Evolutionary conservation across 2,888 invertebrate species (phyloP).

Genomic region (Loripinus fragilis): DNA sequence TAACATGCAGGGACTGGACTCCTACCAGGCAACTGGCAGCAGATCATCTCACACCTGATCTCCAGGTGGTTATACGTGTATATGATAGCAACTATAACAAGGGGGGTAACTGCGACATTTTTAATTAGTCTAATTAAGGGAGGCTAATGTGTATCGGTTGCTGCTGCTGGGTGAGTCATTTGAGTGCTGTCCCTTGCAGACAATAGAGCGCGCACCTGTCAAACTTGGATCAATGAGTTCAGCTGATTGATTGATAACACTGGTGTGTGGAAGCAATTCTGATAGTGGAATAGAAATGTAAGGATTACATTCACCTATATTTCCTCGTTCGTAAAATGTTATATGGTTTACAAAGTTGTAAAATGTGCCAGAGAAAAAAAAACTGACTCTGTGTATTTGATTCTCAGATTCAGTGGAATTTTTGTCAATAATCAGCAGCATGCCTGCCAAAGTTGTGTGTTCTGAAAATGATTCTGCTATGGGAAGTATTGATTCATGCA

Average conservation of each 20-base stretch:
- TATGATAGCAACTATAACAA: too few relatives aligned
- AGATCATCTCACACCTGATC: too few relatives aligned
- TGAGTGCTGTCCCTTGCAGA: constrained; percentile 48
- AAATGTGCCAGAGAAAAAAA: too few relatives aligned
- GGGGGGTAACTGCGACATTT: not conserved
- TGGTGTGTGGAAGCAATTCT: not conserved
- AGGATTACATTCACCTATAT: not conserved
- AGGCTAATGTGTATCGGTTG: not conserved
- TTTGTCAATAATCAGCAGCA: constrained; percentile 3
- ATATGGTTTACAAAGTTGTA: too few relatives aligned
- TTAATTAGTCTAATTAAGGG: not conserved
- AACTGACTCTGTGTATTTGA: too few relatives aligned
- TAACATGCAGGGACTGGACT: too few relatives aligned
- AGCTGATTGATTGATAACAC: constrained; percentile 43
- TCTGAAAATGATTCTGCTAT: not conserved
- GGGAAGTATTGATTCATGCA: constrained; percentile 7
- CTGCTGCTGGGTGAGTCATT: constrained; percentile 26
- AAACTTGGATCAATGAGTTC: constrained; percentile 52
- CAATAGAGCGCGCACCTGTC: constrained; percentile 61
- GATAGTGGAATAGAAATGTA: constrained; percentile 15
- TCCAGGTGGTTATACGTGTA: too few relatives aligned
- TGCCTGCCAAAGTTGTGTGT: not conserved
- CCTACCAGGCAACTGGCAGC: too few relatives aligned
- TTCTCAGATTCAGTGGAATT: not conserved
- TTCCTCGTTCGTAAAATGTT: too few relatives aligned